Evolutionary conservation across 2,113 vertebrate species (phyloP), one percentile per base, ranked within the genome.

Genomic region (Oryzias curvinotus): DNA sequence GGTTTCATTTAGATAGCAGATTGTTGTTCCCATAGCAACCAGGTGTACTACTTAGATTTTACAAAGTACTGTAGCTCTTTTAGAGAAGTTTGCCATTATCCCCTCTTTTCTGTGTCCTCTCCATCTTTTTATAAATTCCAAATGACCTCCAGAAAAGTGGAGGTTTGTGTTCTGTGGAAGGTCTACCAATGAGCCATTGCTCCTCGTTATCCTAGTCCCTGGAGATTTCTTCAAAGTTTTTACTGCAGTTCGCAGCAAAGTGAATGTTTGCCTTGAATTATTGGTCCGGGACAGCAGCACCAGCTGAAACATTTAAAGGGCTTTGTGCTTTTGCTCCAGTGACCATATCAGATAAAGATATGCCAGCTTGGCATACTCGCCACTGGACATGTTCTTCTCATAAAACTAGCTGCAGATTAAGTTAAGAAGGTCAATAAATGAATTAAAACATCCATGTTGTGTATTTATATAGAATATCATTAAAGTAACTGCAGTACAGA

Each of bases 61-160:
- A 44, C 16, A 18, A 28, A 14, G 16, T 62, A 43, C 12, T 45
- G 1, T 17, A 25, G n/a, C 5, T 7, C 14, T 28, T 4, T 23
- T 8, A 21, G 18, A 21, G 8, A 19, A 46, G 17, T 15, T 25
- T 53, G 52, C 28, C 1, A 18, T 14, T 28, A 14, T n/a, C 28
- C 28, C 8, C 14, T 26, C 10, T 44, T 45, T 42, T 57, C 6
- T 1, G 28, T 57, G 21, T 28, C 36, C 14, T 56, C 53, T 57
- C 6, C 26, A 28, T 23, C 48, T 58, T 46, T 19, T 6, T 19
- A 3, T 30, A 58, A 23, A 52, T 58, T 55, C 48, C 48, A 67
- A 48, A 44, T 6, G 0, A 30, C 42, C 45, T 30, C 1, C 14
- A 10, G n/a, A 5, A 25, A 45, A 52, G 47, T 52, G n/a, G 36